Conservation (phyloP, 2,888 invertebrate species). For the Agrotis clavis region DNA sequence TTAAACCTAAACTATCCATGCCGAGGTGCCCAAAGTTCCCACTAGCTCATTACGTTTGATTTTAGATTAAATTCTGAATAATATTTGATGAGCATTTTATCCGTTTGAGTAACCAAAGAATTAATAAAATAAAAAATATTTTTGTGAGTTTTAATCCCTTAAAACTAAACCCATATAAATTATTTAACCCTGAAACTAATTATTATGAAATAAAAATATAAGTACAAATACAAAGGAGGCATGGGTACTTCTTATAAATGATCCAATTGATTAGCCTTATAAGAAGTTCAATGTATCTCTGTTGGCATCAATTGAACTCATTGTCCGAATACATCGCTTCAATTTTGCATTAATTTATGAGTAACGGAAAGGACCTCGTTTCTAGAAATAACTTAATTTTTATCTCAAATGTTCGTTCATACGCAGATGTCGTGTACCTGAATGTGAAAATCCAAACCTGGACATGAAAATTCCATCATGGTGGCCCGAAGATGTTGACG, state of each 20-base stretch:
- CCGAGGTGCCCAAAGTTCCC: too few relatives aligned
- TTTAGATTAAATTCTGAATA: too few relatives aligned
- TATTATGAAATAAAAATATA: not conserved
- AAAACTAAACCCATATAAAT: constrained; percentile 18
- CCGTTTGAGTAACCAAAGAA: too few relatives aligned
- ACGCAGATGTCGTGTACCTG: constrained; percentile 81
- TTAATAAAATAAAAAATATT: too few relatives aligned
- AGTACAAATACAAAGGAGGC: constrained; percentile 6
- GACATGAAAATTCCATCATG: constrained; percentile 70
- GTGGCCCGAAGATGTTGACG: constrained; percentile 79
- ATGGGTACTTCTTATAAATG: constrained; percentile 24
- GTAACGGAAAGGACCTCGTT: constrained; percentile 8
- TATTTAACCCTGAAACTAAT: constrained; percentile 1
- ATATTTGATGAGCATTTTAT: too few relatives aligned
- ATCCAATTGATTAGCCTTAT: constrained; percentile 35
- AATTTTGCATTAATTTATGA: constrained; percentile 22
- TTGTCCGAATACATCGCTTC: constrained; percentile 41
- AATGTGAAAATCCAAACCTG: constrained; percentile 73
- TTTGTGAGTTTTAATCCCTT: not conserved
- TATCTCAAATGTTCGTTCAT: constrained; percentile 15
- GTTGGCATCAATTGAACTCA: constrained; percentile 58
- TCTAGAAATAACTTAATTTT: not conserved
- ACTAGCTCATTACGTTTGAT: too few relatives aligned
- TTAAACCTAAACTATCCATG: too few relatives aligned
- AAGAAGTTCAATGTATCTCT: constrained; percentile 39